Percentiles rank a stretch among this genome's conserved stretches.
Conservation (phyloP, 2,113 vertebrate genomes). For the Mixornis gularis region DNA sequence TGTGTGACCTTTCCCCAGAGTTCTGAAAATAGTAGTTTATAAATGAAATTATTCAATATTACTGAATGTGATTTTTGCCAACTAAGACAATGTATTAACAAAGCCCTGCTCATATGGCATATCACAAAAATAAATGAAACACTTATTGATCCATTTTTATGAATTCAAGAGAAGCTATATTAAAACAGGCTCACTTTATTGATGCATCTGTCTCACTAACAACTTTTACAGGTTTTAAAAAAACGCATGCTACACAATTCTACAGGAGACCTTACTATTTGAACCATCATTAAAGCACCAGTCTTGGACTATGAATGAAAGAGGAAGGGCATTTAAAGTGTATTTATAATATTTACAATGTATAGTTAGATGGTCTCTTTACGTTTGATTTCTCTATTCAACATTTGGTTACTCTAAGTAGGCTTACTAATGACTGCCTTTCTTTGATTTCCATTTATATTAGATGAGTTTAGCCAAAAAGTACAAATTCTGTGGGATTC, state of each 20-base stretch:
- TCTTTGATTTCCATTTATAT: background rate
- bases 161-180: background rate
- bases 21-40: background rate
- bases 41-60: background rate
- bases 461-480: background rate
- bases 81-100: background rate
- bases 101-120: background rate
- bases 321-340: background rate
- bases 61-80: background rate
- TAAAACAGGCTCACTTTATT: background rate
- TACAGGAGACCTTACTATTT: background rate
- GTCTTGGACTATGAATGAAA: background rate
- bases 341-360: background rate
- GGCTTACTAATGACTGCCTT: background rate
- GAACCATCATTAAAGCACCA: background rate
- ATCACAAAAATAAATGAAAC: conserved; percentile 8
- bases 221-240: background rate
- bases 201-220: background rate
- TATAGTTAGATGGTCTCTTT: background rate
- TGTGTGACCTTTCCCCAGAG: background rate
- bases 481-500: background rate
- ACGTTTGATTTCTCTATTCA: background rate
- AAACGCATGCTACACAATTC: background rate
- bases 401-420: background rate
- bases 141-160: background rate